Evolutionary conservation across 2,888 invertebrate species (phyloP).

Genomic region (Drosophila mimica): DNA sequence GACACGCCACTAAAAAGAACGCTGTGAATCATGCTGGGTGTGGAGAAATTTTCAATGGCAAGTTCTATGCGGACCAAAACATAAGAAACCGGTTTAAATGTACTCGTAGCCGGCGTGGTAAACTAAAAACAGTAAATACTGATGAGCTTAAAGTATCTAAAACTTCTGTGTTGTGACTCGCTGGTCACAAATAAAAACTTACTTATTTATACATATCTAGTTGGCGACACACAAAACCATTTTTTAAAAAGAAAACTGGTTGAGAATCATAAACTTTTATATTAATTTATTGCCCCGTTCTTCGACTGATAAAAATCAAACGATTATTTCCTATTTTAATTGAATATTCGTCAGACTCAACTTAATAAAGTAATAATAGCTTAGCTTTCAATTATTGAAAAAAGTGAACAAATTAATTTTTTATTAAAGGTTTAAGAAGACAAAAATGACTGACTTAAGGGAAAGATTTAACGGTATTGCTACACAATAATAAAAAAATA

Average conservation of each 20-base stretch:
- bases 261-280: background rate
- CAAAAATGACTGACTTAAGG: background rate
- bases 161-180: constrained; percentile 18
- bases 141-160: constrained; percentile 24
- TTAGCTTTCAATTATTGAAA: background rate
- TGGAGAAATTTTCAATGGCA: constrained; percentile 53
- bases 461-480: background rate
- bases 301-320: background rate
- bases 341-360: background rate
- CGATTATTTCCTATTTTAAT: background rate
- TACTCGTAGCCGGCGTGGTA: constrained; percentile 16
- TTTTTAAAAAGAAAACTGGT: background rate
- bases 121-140: constrained; percentile 29
- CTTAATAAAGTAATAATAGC: background rate
- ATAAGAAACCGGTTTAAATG: constrained; percentile 65
- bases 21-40: constrained; percentile 44
- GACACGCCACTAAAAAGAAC: constrained; percentile 11
- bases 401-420: background rate
- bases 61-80: constrained; percentile 61
- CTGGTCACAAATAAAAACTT: background rate
- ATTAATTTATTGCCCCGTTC: background rate
- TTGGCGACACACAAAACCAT: background rate
- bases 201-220: background rate
- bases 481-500: background rate
- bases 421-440: background rate